A percentile compares a stretch with the other conserved stretches of the same genome.
phyloP scores from a whole-genome alignment of 2,113 vertebrate species.

The Paedocypris sp. region DNA sequence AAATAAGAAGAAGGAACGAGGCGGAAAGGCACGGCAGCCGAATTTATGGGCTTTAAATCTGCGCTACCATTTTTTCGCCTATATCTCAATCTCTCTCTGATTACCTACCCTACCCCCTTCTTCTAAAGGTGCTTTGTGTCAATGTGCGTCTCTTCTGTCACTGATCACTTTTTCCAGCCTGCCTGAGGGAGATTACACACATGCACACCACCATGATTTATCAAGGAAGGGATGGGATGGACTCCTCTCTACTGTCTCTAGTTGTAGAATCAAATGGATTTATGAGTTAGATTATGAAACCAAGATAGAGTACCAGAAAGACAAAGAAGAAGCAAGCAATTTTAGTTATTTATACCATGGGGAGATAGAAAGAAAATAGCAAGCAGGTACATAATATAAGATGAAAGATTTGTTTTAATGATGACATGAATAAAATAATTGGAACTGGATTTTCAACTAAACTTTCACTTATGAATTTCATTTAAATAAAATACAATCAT shows the following conservation, averaged over 20 bases:
- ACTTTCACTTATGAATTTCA: no score
- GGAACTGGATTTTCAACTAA: no score
- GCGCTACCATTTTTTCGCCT: conserved; percentile 61
- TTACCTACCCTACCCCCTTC: conserved; percentile 47
- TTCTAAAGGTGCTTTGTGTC: conserved; percentile 57
- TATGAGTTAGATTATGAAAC: conserved; percentile 31
- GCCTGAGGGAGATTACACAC: conserved; percentile 52
- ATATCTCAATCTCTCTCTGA: conserved; percentile 51
- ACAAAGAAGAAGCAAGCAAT: not conserved
- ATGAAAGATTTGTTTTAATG: not conserved
- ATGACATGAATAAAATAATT: no score
- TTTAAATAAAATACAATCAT: no score
- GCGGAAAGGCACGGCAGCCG: conserved; percentile 44
- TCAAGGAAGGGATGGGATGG: conserved; percentile 49
- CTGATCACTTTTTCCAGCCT: conserved; percentile 51
- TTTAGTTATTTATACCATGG: conserved; percentile 7
- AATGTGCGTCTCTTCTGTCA: conserved; percentile 52
- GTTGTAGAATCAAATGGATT: conserved; percentile 32
- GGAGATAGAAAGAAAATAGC: not conserved
- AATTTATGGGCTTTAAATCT: conserved; percentile 61
- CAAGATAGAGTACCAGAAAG: conserved; percentile 14
- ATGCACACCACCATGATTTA: conserved; percentile 52
- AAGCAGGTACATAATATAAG: not conserved
- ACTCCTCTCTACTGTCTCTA: conserved; percentile 31
- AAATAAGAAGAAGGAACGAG: not conserved